These are phyloP conservation scores for Coptodon bakossiorum DNA, from an alignment of 2,113 vertebrate species.

Conservation along the genomic window DNA sequence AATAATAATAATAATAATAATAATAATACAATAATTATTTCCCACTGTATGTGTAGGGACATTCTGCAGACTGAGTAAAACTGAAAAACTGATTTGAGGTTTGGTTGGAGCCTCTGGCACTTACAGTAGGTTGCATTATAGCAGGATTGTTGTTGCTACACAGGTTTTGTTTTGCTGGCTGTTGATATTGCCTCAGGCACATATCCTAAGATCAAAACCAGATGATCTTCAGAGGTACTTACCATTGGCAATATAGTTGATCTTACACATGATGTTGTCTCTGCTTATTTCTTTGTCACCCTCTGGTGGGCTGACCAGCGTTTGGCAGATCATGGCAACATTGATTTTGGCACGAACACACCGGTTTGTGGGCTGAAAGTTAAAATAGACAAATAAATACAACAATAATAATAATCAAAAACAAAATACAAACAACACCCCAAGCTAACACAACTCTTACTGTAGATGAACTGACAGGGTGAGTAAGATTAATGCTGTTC, in stretches of 20 bases:
- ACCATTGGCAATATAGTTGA: conserved; percentile 99
- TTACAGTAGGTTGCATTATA: not conserved
- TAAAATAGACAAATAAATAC: not conserved
- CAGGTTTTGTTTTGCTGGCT: not conserved
- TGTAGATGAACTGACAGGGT: not conserved
- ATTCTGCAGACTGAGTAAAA: not conserved
- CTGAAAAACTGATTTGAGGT: not conserved
- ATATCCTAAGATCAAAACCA: not conserved
- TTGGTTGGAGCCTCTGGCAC: not conserved
- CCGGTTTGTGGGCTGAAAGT: conserved; percentile 82
- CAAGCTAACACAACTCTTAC: not conserved
- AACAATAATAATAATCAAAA: not conserved
- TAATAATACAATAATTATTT: not conserved
- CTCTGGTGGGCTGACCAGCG: conserved; percentile 92
- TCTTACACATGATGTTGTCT: conserved; percentile 95
- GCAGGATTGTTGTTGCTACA: not conserved
- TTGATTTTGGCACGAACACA: conserved; percentile 99
- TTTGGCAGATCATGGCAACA: conserved; percentile 97
- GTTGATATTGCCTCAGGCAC: not conserved
- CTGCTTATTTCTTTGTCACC: conserved; percentile 93
- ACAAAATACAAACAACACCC: not conserved
- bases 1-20: not conserved
- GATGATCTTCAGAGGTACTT: conserved; percentile 41
- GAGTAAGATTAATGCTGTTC: not conserved
- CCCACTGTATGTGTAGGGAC: not conserved